Evolutionary conservation across 2,797 vertebrate species (phyloP).

Genomic region (Parambassis ranga): DNA sequence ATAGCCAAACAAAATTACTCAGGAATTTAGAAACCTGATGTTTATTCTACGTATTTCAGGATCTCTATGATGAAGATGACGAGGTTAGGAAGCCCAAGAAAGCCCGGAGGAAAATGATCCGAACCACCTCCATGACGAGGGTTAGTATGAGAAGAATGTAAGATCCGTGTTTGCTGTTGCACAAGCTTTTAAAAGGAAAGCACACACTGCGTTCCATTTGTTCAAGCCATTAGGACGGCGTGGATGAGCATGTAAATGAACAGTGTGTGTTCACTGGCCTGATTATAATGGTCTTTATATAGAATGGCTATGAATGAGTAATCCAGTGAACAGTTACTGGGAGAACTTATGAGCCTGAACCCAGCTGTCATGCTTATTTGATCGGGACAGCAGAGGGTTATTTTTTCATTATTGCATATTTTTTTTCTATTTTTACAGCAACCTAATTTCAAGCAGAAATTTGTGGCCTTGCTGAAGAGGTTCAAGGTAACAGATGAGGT

Average conservation of each 20-base stretch:
- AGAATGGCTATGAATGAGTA: slow-evolving; percentile 64
- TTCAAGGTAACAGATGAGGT: slow-evolving; percentile 88
- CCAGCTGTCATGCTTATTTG: slow-evolving; percentile 50
- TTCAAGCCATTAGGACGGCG: slow-evolving; percentile 65
- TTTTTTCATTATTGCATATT: not conserved
- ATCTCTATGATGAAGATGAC: slow-evolving; percentile 86
- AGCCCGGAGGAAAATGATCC: slow-evolving; percentile 83
- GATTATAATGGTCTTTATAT: slow-evolving; percentile 65
- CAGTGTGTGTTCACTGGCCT: slow-evolving; percentile 52
- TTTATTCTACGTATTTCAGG: slow-evolving; percentile 65
- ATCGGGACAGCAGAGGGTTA: not conserved
- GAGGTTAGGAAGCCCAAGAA: slow-evolving; percentile 87
- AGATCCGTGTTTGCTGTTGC: slow-evolving; percentile 38
- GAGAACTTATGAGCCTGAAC: slow-evolving; percentile 41
- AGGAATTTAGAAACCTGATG: not conserved
- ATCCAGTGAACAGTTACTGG: slow-evolving; percentile 54
- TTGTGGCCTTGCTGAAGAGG: slow-evolving; percentile 85
- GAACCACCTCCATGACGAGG: slow-evolving; percentile 85
- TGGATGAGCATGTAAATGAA: slow-evolving; percentile 67
- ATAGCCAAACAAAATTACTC: not conserved
- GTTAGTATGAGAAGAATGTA: slow-evolving; percentile 62
- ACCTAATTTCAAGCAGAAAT: slow-evolving; percentile 88
- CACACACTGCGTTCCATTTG: slow-evolving; percentile 58
- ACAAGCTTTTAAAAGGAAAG: slow-evolving; percentile 61
- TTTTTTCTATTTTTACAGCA: slow-evolving; percentile 67